These are phyloP conservation scores for Ellobius talpinus DNA, from an alignment of 2,113 vertebrate species.

Conservation along the genomic window DNA sequence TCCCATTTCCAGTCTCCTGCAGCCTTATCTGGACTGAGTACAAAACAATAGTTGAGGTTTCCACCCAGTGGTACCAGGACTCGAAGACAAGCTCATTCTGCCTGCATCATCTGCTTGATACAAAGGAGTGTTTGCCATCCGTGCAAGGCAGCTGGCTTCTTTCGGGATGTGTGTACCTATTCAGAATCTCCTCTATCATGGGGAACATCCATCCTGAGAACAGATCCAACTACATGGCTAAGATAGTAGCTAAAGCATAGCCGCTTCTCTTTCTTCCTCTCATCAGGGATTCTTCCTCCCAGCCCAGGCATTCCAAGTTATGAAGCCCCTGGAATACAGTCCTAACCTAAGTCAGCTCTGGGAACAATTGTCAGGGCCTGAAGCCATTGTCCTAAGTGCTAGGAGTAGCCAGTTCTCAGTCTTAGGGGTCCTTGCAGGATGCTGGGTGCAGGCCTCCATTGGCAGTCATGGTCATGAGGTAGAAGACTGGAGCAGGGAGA, in stretches of 20 bases:
- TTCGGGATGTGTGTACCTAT: not conserved
- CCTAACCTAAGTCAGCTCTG: not conserved
- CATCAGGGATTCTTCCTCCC: too few relatives aligned
- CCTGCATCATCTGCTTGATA: accelerated
- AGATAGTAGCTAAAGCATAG: accelerated
- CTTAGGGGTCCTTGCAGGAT: not conserved
- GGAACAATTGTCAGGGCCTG: not conserved
- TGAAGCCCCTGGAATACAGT: accelerated
- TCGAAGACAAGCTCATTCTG: accelerated
- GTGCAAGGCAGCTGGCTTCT: not conserved
- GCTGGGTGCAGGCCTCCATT: not conserved
- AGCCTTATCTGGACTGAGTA: not conserved
- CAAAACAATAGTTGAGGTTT: not conserved
- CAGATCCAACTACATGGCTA: accelerated
- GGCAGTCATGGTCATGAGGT: not conserved
- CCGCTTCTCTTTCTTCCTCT: too few relatives aligned
- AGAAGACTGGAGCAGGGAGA: not conserved
- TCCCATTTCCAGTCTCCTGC: not conserved
- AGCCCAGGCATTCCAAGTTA: not conserved
- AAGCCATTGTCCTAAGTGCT: too few relatives aligned
- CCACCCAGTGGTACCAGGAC: accelerated
- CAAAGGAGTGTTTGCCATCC: not conserved
- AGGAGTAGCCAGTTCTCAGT: not conserved
- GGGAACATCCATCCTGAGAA: not conserved
- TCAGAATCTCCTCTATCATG: accelerated